These are phyloP conservation scores for Clitarchus hookeri DNA, from an alignment of 2,888 invertebrate genomes.

Conservation along the genomic window DNA sequence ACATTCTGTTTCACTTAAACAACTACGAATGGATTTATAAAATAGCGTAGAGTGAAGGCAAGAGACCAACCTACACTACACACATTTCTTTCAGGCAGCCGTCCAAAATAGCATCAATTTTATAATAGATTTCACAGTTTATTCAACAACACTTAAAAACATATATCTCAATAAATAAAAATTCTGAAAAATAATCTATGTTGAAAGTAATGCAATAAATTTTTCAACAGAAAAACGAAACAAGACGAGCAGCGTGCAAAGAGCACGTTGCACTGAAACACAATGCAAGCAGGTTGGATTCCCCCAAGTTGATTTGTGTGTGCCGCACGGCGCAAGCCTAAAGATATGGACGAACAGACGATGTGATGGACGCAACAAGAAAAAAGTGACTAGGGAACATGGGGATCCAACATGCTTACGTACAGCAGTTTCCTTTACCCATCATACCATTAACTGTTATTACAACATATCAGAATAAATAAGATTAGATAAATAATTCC, in stretches of 20 bases:
- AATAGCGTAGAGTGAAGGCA: conserved; percentile 3
- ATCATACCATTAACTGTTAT: conserved; percentile 5
- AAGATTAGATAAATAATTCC: conserved; percentile 20
- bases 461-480: conserved; percentile 19
- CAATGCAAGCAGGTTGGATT: background rate
- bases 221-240: conserved; percentile 22
- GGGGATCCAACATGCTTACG: conserved; percentile 6
- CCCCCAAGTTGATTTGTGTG: conserved; percentile 5
- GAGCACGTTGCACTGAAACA: background rate
- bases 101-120: conserved; percentile 12
- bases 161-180: conserved; percentile 26
- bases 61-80: background rate
- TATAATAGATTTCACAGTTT: conserved; percentile 25
- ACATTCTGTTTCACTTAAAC: background rate
- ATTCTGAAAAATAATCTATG: conserved; percentile 17
- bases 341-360: conserved; percentile 25
- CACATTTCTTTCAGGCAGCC: conserved; percentile 4
- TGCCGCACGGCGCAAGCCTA: background rate
- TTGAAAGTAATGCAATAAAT: conserved; percentile 15
- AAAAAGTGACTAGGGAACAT: conserved; percentile 21
- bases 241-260: background rate
- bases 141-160: conserved; percentile 27
- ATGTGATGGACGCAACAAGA: conserved; percentile 25
- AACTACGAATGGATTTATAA: background rate
- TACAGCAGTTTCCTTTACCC: background rate